phyloP scores from a whole-genome alignment of 2,797 vertebrate species.

The Adrianichthys oophorus region DNA sequence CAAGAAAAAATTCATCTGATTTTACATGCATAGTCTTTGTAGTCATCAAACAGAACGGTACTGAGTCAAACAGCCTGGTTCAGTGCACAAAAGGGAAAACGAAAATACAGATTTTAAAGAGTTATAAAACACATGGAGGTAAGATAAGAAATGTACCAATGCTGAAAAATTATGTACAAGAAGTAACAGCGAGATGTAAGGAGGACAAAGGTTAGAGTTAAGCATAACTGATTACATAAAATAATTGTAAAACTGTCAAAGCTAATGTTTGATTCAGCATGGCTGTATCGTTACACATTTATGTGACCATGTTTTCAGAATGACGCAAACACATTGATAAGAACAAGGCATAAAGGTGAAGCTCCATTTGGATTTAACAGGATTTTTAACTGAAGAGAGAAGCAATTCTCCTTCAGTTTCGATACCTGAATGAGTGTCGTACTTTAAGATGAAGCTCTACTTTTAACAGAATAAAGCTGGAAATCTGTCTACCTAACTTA shows the following conservation, averaged over 20 bases:
- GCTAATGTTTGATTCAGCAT: neutral
- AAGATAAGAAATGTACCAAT: neutral
- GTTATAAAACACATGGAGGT: neutral
- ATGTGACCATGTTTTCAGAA: conserved; percentile 14
- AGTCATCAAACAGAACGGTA: neutral
- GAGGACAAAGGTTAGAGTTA: conserved; percentile 48
- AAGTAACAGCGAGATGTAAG: conserved; percentile 5
- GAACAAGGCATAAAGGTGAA: conserved; percentile 27
- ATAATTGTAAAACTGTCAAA: conserved; percentile 12
- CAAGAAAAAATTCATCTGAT: neutral
- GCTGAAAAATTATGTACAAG: neutral
- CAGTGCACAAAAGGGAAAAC: neutral
- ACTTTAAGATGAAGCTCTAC: neutral
- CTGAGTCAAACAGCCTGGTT: neutral
- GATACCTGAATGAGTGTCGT: neutral
- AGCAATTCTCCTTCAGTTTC: neutral
- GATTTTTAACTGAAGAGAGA: neutral
- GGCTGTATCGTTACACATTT: conserved; percentile 12
- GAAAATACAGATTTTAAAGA: neutral
- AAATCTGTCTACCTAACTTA: too few relatives aligned
- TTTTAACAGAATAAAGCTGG: neutral
- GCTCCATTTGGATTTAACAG: conserved; percentile 1
- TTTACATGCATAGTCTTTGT: neutral
- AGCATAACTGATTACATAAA: conserved; percentile 29
- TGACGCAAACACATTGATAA: conserved; percentile 43